Evolutionary conservation across 2,888 invertebrate species (phyloP), one percentile per base, ranked within the genome.

Genomic region (Troglohyphantes excavatus): DNA sequence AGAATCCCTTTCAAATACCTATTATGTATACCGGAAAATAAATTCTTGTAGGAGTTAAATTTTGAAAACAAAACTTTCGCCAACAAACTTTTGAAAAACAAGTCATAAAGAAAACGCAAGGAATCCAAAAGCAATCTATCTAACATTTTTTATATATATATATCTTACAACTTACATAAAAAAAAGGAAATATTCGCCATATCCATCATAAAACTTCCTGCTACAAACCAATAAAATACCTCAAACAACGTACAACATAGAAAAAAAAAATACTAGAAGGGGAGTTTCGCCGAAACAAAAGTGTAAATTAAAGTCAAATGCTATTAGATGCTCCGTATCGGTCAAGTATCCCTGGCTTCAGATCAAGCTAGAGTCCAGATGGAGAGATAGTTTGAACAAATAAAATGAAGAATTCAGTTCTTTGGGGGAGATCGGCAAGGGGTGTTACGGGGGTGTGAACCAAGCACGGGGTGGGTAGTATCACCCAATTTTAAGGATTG

Each of bases 401-500:
- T 67, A 84, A 53, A 39, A 61, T 21, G 23, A 59, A 33, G n/a
- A 23, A 76, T 46, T 27, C 39, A 6, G 21, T 86, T 53, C 39
- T 76, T 70, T 43, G 33, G 63, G 59, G 43, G 75, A 23, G 59
- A 0, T 6, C 53, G 11, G 75, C 26, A 63, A n/a, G 84, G 43
- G 76, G 76, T 26, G 65, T 53, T 29, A 27, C 46, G n/a, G 33
- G 59, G 85, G 85, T 70, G 76, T 76, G 75, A 26, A 61, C 65
- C 17, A 7, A 78, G 68, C 85, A 76, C 26, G 61, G 67, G 61
- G 73, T 73, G 73, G 75, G 75, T 53, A 67, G 84, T 23, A 39
- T 59, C 78, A 86, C 39, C 85, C 85, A 86, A 86, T 86, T 86
- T 86, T 61, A 39, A 26, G 39, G 78, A 86, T 59, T 86, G 85